Percentiles rank a stretch among this genome's conserved stretches.
Conservation (phyloP, 1,140 invertebrate species). For the Cecropterus lyciades region DNA sequence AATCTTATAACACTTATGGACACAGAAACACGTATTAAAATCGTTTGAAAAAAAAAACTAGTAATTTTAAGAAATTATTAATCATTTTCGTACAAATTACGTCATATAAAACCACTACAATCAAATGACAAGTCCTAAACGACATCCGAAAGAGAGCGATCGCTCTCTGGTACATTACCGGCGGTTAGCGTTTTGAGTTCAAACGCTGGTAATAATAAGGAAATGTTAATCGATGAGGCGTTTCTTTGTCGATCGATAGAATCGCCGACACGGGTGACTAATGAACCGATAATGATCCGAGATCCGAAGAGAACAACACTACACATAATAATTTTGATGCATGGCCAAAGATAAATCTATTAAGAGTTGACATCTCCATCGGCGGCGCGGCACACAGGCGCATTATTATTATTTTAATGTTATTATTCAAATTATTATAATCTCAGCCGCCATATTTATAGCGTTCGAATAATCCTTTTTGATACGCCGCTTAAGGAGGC, state of each 20-base stretch:
- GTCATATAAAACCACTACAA: no score
- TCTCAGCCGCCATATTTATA: conserved; percentile 76
- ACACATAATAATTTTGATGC: conserved; percentile 64
- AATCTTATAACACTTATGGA: no score
- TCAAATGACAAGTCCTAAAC: neutral
- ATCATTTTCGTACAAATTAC: no score
- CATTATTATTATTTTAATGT: conserved; percentile 80
- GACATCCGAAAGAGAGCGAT: neutral
- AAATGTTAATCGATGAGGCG: conserved; percentile 22
- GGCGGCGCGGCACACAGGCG: conserved; percentile 53
- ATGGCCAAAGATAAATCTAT: conserved; percentile 75
- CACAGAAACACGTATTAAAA: no score
- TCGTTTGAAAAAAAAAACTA: no score
- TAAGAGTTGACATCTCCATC: conserved; percentile 68
- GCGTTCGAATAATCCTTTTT: conserved; percentile 72
- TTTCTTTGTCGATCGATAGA: conserved; percentile 17
- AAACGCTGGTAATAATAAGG: conserved; percentile 25
- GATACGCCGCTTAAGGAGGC: conserved; percentile 71
- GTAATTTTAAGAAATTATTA: no score
- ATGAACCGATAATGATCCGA: conserved; percentile 63
- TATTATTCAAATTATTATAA: conserved; percentile 81
- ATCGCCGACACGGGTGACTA: conserved; percentile 45
- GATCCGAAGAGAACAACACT: conserved; percentile 57
- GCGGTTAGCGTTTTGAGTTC: neutral
- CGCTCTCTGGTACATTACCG: neutral